These are phyloP conservation scores for Coracopsis vasa DNA, from an alignment of 2,113 vertebrate species.

Conservation along the genomic window DNA sequence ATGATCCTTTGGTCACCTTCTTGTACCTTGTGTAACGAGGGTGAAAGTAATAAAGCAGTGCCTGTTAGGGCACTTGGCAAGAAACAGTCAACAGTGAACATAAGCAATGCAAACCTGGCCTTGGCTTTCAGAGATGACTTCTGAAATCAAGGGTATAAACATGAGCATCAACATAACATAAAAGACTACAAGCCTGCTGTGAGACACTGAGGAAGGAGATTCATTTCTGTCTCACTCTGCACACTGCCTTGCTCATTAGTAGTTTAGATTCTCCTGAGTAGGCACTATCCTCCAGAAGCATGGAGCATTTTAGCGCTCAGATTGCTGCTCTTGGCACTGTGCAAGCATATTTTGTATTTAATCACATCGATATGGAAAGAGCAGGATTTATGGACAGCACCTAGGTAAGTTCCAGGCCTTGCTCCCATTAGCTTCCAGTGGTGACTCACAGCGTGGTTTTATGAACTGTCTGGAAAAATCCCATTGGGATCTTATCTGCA, in stretches of 20 bases:
- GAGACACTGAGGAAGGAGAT: neutral
- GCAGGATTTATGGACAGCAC: conserved; percentile 11
- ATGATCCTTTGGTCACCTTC: neutral
- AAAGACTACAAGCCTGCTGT: neutral
- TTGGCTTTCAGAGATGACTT: accelerated
- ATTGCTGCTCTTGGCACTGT: neutral
- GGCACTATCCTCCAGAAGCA: neutral
- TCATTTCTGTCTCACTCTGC: neutral
- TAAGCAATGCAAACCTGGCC: neutral
- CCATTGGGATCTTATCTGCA: neutral
- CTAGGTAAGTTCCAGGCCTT: conserved; percentile 29
- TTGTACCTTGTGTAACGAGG: neutral
- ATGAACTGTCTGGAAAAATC: conserved; percentile 32
- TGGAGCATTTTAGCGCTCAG: neutral
- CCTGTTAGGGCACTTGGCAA: neutral
- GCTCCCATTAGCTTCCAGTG: neutral
- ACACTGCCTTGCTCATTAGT: neutral
- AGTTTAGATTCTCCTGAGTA: neutral
- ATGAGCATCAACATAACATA: neutral
- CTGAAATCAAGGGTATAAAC: neutral
- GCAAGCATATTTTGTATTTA: neutral
- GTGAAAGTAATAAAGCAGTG: neutral
- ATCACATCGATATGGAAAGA: neutral
- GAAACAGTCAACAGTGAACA: neutral
- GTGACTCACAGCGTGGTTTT: neutral